Conservation (phyloP, 2,113 vertebrate genomes). For the Cottus gobio region DNA sequence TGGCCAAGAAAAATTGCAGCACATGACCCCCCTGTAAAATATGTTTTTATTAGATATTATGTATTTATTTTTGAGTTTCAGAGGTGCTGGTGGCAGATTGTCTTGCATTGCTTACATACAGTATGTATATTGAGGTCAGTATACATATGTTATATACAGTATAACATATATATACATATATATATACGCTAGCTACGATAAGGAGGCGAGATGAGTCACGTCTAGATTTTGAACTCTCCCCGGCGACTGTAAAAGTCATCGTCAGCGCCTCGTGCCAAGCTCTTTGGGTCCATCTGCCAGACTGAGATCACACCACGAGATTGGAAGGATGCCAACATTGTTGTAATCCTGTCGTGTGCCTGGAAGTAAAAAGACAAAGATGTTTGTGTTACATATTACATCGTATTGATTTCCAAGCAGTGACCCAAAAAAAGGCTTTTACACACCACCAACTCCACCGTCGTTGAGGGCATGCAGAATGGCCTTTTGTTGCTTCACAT, state of each 20-base stretch:
- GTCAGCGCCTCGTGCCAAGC: constrained; percentile 42
- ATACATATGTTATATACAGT: no score
- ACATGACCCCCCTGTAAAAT: not conserved
- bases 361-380: constrained; percentile 26
- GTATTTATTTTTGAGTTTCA: no score
- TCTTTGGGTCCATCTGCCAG: constrained; percentile 69
- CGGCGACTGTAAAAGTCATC: constrained; percentile 41
- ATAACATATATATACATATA: no score
- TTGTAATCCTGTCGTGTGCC: constrained; percentile 31
- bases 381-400: not conserved
- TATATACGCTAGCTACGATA: no score
- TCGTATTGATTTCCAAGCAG: not conserved
- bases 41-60: not conserved
- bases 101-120: no score
- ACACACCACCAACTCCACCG: fast-evolving
- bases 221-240: constrained; percentile 22
- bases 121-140: no score
- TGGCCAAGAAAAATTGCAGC: not conserved
- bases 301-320: constrained; percentile 50
- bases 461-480: not conserved
- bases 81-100: no score
- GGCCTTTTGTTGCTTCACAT: not conserved
- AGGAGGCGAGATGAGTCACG: not conserved
- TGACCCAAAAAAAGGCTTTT: no score
- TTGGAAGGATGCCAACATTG: constrained; percentile 40